Base-by-base conservation (phyloP, 2,888 invertebrate species). In the Euphydryas editha region DNA sequence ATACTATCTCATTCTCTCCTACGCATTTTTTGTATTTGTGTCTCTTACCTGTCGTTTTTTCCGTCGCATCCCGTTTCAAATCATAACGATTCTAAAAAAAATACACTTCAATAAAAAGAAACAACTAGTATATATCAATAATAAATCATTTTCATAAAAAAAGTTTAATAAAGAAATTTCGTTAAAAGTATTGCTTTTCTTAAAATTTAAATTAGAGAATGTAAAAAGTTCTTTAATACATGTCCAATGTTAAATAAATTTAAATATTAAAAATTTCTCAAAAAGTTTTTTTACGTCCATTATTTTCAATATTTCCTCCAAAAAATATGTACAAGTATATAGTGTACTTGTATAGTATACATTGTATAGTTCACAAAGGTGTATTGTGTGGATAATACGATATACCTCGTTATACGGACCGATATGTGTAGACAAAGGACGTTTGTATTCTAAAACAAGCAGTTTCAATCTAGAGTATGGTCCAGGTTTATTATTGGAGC, bases 371-470 rank as follows among this genome's bases (percentile, higher is more conserved):
- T 47, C 51, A 55, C 57, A 36, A 54, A 62, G 39, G 24, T 47
- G 55, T 60, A 61, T 65, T 59, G 69, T 72, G 46, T 18, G 57
- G 67, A 65, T 72, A 65, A 71, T 67, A 66, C 62, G 62, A 59
- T 71, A 73, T 68, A 70, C 70, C 69, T 72, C 66, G 71, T 71
- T 72, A 73, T 67, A 62, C 65, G 69, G 65, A 65, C 64, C 60
- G 64, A 62, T 71, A 61, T 66, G 58, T 54, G 68, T 60, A 72
- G 69, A 73, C 73, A 71, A 70, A 72, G 68, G 72, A 70, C 70
- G 73, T 69, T 73, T 71, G 72, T 72, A 66, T 72, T 71, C 72
- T 71, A 73, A 71, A 75, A 73, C 72, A 70, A 72, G 68, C 68
- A 68, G 68, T 72, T 65, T 64, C 54, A 51, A 60, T 66, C 66